Percentiles rank a stretch among this genome's conserved stretches.
Conservation (phyloP, 2,888 invertebrate species). For the Homarus gammarus region DNA sequence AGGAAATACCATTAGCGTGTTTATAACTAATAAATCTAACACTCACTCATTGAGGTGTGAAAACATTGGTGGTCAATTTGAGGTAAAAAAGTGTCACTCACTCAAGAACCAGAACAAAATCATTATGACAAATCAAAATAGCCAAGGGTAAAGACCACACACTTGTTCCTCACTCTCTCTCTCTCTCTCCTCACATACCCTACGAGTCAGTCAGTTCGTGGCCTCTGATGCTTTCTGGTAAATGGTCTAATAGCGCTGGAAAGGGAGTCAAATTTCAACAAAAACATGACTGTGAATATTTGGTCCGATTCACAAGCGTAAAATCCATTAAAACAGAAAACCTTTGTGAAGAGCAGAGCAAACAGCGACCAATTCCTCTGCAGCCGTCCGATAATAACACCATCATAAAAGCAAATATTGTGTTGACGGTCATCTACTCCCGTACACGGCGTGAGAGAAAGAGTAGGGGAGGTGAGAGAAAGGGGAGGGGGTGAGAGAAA, state of each 20-base stretch:
- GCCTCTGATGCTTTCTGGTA: background rate
- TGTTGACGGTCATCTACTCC: background rate
- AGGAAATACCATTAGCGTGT: no score
- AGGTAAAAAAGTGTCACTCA: no score
- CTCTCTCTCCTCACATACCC: no score
- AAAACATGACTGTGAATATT: background rate
- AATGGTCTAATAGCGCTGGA: background rate
- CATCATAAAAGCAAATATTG: constrained; percentile 40
- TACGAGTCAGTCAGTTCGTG: no score
- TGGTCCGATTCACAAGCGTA: constrained; percentile 36
- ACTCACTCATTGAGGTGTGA: no score
- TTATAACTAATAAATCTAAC: no score
- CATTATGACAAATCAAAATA: no score
- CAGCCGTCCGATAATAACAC: constrained; percentile 24
- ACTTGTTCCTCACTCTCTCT: no score
- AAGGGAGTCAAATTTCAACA: background rate
- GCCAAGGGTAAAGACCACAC: no score
- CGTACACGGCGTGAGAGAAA: background rate
- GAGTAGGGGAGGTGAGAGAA: background rate
- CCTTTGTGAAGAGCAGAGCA: constrained; percentile 45
- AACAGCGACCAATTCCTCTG: constrained; percentile 15
- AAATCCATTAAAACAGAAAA: constrained; percentile 41
- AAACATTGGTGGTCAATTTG: no score
- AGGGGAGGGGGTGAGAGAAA: background rate
- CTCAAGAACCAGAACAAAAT: no score